Evolutionary conservation across 2,113 vertebrate genomes (phyloP).

Genomic region (Neotragus moschatus): DNA sequence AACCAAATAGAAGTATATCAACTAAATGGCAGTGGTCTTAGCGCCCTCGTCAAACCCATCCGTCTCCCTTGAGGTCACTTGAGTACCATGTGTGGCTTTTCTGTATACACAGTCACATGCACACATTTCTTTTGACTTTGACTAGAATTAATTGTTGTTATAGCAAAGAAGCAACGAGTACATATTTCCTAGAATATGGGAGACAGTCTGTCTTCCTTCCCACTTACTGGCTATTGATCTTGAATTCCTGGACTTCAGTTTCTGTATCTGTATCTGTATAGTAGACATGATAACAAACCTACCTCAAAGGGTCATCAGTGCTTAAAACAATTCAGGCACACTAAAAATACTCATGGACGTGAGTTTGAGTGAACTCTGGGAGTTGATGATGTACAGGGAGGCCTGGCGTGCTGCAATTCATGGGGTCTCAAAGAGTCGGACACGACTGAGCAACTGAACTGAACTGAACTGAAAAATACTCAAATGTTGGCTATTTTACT

Average conservation of each 20-base stretch:
- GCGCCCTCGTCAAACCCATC: not conserved
- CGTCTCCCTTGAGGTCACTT: not conserved
- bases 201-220: not conserved
- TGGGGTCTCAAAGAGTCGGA: too few relatives aligned
- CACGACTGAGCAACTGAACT: too few relatives aligned
- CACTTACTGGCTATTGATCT: not conserved
- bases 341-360: not conserved
- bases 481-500: not conserved
- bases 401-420: too few relatives aligned
- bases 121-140: not conserved
- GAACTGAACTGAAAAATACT: not conserved
- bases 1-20: not conserved
- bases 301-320: not conserved
- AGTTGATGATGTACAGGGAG: too few relatives aligned
- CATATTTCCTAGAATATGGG: not conserved
- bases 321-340: not conserved
- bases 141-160: not conserved
- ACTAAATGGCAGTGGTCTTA: not conserved
- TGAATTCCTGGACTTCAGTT: not conserved
- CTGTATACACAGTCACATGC: not conserved
- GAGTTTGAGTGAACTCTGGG: too few relatives aligned
- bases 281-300: not conserved
- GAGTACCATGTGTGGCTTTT: not conserved
- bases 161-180: not conserved
- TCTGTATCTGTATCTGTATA: not conserved